Evolutionary conservation across 2,113 vertebrate species (phyloP).

Genomic region (Phyllopteryx taeniolatus): DNA sequence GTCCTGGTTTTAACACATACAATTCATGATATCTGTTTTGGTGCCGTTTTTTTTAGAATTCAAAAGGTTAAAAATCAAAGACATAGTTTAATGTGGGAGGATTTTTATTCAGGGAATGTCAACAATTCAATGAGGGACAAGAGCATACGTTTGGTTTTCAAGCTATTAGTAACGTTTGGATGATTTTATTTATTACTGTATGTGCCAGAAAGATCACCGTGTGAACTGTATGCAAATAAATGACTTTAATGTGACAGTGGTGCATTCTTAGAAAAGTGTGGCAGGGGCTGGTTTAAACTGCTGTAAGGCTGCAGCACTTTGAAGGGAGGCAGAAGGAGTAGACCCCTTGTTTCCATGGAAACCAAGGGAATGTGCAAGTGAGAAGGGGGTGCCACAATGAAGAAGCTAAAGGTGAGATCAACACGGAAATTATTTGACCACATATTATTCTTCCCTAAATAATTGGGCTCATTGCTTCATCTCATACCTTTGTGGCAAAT

Average conservation of each 20-base stretch:
- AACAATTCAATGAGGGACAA: constrained; percentile 22
- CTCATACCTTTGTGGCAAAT: constrained; percentile 1
- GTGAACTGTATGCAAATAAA: constrained; percentile 8
- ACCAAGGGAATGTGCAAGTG: constrained; percentile 39
- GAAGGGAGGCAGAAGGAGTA: constrained; percentile 46
- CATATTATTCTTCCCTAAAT: constrained; percentile 23
- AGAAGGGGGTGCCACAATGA: constrained; percentile 26
- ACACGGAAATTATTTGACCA: constrained; percentile 51
- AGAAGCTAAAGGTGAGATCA: constrained; percentile 55
- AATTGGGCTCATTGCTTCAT: constrained; percentile 10
- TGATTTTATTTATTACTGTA: constrained; percentile 5
- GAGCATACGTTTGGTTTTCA: constrained; percentile 23
- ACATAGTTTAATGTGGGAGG: constrained; percentile 24
- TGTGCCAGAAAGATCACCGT: not conserved
- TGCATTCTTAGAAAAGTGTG: constrained; percentile 32
- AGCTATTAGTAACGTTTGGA: not conserved
- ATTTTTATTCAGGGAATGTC: constrained; percentile 16
- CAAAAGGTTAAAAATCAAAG: constrained; percentile 31
- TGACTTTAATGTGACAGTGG: constrained; percentile 35
- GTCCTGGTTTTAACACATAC: constrained; percentile 11
- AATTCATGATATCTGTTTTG: constrained; percentile 21
- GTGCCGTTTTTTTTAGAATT: constrained; percentile 20
- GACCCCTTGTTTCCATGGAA: constrained; percentile 68
- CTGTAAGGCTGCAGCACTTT: constrained; percentile 57
- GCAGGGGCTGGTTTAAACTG: constrained; percentile 39